Base-by-base conservation (phyloP, 2,797 vertebrate species). In the Oophaga sylvatica region DNA sequence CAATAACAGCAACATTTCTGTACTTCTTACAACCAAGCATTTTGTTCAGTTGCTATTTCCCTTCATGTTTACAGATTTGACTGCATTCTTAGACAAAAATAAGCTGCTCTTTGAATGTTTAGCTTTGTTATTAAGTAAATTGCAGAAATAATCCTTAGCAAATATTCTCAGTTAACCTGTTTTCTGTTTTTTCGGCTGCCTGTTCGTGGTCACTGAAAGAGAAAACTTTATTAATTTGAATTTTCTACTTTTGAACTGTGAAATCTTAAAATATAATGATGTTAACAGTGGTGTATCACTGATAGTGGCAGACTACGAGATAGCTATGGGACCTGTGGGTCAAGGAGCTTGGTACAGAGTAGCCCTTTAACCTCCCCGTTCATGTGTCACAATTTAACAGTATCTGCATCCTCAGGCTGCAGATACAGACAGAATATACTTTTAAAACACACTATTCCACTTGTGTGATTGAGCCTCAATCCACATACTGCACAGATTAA, bases 91-190 rank as follows among this genome's bases (percentile, higher is more conserved):
- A 63, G 71, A 45, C 57, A 63, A 76, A 62, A 75, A 26, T 84
- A 84, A 62, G 59, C 56, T 84, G 59, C 70, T 84, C 57, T 84
- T 59, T 84, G 71, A 84, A 75, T 84, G 71, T 63, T 84, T 76
- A n/a, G 73, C 73, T 76, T 76, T 75, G 13, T 75, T 84, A 76
- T 73, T 73, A 84, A 62, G 59, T 53, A 75, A 59, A 73, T 73
- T 84, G 82, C 68, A 70, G 26, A 59, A 84, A 75, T 84, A 84
- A 84, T 84, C 53, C 56, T 31, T 8, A 57, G 70, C 35, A 71
- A 70, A 71, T 71, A 17, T 70, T 35, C 22, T 68, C 81, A 71
- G 81, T 29, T 57, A 82, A 82, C 65, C 65, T 82, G 62, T 70
- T 83, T 83, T 45, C 45, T 75, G 41, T 75, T 75, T 53, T 20